Base-by-base conservation (phyloP, 2,797 vertebrate genomes). In the Myotis findleyi region DNA sequence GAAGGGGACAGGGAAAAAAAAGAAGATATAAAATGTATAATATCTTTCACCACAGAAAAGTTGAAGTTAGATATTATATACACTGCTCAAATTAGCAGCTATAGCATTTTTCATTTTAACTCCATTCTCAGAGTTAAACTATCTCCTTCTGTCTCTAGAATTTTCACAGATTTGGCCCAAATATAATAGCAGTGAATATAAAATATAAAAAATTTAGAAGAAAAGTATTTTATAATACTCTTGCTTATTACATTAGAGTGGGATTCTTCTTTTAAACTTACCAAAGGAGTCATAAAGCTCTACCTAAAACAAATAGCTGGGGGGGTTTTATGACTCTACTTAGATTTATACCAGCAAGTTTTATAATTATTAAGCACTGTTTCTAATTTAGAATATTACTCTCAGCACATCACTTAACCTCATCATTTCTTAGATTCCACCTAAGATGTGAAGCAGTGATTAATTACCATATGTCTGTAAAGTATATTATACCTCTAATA, bases 401-500 rank as follows among this genome's bases (percentile, higher is more conserved):
- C 92, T 79, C 36, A 89, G 18, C 27, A 66, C 6, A 47, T 93
- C 55, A 72, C 17, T 83, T 89, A 71, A 53, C 13, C 9, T 75
- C 33, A 55, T 81, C 27, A 82, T 73, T 91, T 87, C 36, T 89
- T 72, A 95, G 72, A 79, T 91, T 94, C 30, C 53, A 91, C 11
- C n/a, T 4, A 88, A 72, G 57, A 87, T 69, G 23, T 57, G 17
- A 80, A 76, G 36, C 49, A 30, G 71, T 87, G 3, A 12, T 53
- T 93, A 82, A 93, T 85, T 79, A 93, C 81, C 89, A 87, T 77
- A 18, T 25, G 3, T 53, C 68, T 92, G 0, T 83, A 66, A 96
- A 92, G 44, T 93, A 81, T 79, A 77, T 7, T 82, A 57, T 36
- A 27, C 9, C 80, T 44, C 21, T 93, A 93, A 49, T 73, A 91